Base-by-base conservation (phyloP, 2,113 vertebrate genomes). In the Entelurus aequoreus region DNA sequence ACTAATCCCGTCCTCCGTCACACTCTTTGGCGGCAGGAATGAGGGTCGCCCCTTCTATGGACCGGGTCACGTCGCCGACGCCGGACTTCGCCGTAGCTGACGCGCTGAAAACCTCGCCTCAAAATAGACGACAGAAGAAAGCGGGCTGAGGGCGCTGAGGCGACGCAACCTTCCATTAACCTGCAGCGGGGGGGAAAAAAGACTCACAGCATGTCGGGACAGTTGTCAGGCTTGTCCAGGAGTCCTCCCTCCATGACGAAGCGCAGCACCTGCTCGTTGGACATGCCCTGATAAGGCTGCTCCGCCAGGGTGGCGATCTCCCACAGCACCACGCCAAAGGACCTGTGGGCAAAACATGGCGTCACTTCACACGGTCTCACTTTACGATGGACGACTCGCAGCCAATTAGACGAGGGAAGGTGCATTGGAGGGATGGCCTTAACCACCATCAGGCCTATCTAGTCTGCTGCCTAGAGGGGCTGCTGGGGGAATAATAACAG, bases 201-300 rank as follows among this genome's bases (percentile, higher is more conserved):
- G 35, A 89, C 91, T 90, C 60, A 98, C 97, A 99, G 89, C 95
- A 98, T 97, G 85, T 98, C 96, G 0, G 95, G 94, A 74, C 97
- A 98, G 74, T 97, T 97, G 87, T 99, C 95, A 0, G 96, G 95
- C 75, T 98, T 97, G 53, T 99, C 97, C 90, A 99, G 86, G 69
- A 99, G 93, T 46, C 95, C 95, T 5, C 97, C 97, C 63, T 99
- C 97, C 95, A 99, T 99, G 82, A 99, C 97, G 0, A 98, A 99
- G 70, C 95, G 96, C 59, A 99, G 93, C 69, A 99, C 97, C 84
- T 99, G 96, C 66, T 99, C 97, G 1, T 99, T 99, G 87, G 97
- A 98, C 93, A 99, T 92, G 74, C 97, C 97, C 82, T 99, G 97
- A 88, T 99, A 99, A 0, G 97, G 97, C 82, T 99, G 97, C 75